Evolutionary conservation across 2,888 invertebrate species (phyloP).

Genomic region (Hypsopygia costalis): DNA sequence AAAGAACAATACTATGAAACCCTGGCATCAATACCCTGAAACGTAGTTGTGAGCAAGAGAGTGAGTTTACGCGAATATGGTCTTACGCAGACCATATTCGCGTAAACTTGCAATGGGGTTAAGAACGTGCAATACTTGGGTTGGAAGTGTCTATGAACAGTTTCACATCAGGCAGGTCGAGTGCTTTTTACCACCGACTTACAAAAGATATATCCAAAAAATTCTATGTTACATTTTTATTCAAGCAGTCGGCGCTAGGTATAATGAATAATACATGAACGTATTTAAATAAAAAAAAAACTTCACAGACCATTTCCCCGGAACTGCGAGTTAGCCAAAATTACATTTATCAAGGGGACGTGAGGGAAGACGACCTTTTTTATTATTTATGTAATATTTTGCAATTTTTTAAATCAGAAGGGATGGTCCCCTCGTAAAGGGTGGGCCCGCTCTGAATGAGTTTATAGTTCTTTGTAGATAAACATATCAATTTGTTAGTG

Average conservation of each 20-base stretch:
- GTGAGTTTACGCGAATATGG: no score
- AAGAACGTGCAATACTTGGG: no score
- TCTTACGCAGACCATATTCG: no score
- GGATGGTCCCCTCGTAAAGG: constrained; percentile 75
- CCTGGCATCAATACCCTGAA: no score
- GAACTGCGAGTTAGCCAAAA: constrained; percentile 69
- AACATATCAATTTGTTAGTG: constrained; percentile 80
- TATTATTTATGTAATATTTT: constrained; percentile 78
- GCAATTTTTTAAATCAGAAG: constrained; percentile 75
- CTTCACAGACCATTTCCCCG: constrained; percentile 71
- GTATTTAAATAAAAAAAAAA: constrained; percentile 55
- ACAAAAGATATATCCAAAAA: no score
- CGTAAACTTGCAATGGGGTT: no score
- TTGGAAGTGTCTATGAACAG: no score
- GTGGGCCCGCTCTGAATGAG: constrained; percentile 70
- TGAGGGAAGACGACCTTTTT: constrained; percentile 47
- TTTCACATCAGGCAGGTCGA: no score
- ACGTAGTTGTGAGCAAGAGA: no score
- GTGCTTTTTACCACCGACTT: no score
- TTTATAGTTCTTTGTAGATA: constrained; percentile 77
- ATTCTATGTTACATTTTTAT: neutral
- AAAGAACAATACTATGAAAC: no score
- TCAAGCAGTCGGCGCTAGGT: constrained; percentile 5
- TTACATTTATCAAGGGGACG: constrained; percentile 50
- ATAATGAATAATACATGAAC: constrained; percentile 59